phyloP scores from a whole-genome alignment of 2,888 invertebrate species.

The Tetranychus truncatus region DNA sequence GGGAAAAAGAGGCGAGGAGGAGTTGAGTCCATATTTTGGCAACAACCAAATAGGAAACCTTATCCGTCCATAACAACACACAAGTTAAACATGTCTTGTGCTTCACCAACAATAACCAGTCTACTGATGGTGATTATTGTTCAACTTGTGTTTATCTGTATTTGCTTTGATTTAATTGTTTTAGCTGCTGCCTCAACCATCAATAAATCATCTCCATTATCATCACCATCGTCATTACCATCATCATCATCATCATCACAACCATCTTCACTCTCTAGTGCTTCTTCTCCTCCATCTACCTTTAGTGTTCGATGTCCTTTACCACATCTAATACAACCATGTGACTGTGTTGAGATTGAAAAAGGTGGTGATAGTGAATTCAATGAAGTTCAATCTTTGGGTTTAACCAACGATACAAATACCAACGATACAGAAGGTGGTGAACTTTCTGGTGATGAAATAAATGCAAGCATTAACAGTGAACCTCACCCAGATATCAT shows the following conservation, averaged over 20 bases:
- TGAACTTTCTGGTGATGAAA: not conserved
- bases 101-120: not conserved
- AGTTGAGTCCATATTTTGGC: no score
- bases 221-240: no score
- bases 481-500: slow-evolving; percentile 20
- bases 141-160: not conserved
- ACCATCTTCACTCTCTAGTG: no score
- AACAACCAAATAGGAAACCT: no score
- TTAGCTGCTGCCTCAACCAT: not conserved
- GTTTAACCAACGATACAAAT: not conserved
- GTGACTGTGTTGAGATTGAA: slow-evolving; percentile 8
- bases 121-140: not conserved
- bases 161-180: not conserved
- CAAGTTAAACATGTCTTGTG: not conserved
- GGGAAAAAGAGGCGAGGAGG: no score
- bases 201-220: not conserved
- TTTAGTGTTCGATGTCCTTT: slow-evolving; percentile 8
- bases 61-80: not conserved
- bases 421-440: not conserved
- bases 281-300: no score
- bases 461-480: not conserved
- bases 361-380: slow-evolving; percentile 6
- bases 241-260: no score
- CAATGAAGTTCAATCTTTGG: not conserved
- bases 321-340: not conserved